These are phyloP conservation scores for Merluccius polli DNA, from an alignment of 2,797 vertebrate genomes.

Conservation along the genomic window DNA sequence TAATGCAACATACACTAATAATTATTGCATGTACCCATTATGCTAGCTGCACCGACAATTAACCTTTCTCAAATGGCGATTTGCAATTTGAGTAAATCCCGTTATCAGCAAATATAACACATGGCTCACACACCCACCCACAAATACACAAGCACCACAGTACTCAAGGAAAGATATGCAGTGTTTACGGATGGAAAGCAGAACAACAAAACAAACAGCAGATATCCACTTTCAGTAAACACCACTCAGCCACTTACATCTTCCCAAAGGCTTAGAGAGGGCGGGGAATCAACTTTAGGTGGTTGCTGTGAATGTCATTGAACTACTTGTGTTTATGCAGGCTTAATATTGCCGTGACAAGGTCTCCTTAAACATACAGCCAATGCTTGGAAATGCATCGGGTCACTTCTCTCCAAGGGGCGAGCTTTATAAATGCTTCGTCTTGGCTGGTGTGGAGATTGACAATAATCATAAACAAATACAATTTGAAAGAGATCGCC, in stretches of 20 bases:
- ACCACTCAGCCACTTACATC: constrained; percentile 64
- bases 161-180: constrained; percentile 68
- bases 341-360: constrained; percentile 63
- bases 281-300: constrained; percentile 67
- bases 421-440: constrained; percentile 35
- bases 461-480: constrained; percentile 22
- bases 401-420: constrained; percentile 45
- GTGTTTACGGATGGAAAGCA: constrained; percentile 70
- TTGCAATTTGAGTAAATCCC: constrained; percentile 77
- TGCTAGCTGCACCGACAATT: constrained; percentile 74
- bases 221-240: constrained; percentile 72
- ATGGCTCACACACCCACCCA: constrained; percentile 59
- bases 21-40: constrained; percentile 74
- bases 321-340: constrained; percentile 68
- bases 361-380: constrained; percentile 59
- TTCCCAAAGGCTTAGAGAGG: constrained; percentile 65
- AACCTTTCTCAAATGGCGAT: constrained; percentile 77
- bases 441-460: constrained; percentile 20
- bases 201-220: constrained; percentile 74
- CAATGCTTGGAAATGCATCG: constrained; percentile 38
- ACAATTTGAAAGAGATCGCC: constrained; percentile 2
- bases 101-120: constrained; percentile 82
- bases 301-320: constrained; percentile 66
- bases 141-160: constrained; percentile 55
- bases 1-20: constrained; percentile 75